These are phyloP conservation scores for Carposina sasakii DNA, from an alignment of 1,140 invertebrate genomes.

Conservation along the genomic window DNA sequence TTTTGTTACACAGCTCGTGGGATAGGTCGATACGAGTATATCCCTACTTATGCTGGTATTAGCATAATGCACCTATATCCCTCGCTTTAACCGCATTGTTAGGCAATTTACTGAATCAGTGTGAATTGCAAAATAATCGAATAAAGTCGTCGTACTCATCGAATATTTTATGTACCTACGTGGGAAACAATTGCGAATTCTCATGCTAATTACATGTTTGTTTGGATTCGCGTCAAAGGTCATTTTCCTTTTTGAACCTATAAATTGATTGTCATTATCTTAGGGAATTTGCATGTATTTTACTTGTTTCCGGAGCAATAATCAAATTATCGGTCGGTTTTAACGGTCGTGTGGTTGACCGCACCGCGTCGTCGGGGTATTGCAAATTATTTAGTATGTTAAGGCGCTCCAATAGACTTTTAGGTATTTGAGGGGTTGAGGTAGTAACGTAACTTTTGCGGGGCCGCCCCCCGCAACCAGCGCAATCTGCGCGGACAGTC, in stretches of 20 bases:
- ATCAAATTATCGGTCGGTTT: constrained; percentile 50
- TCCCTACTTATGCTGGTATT: constrained; percentile 67
- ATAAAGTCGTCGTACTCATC: too few relatives aligned
- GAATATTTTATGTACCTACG: too few relatives aligned
- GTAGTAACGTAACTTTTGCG: too few relatives aligned
- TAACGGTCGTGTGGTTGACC: constrained; percentile 51
- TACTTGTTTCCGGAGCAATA: constrained; percentile 48
- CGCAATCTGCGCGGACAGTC: too few relatives aligned
- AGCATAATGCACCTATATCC: constrained; percentile 57
- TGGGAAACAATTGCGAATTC: constrained; percentile 37
- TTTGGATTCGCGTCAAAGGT: constrained; percentile 45
- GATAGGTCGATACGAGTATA: constrained; percentile 64
- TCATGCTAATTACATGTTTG: constrained; percentile 34
- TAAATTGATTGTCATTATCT: too few relatives aligned
- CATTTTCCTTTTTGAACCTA: too few relatives aligned
- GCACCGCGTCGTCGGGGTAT: constrained; percentile 18
- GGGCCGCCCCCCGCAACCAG: too few relatives aligned
- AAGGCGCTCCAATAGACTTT: too few relatives aligned
- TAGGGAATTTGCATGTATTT: constrained; percentile 52
- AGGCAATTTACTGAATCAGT: constrained; percentile 33
- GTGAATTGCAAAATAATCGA: constrained; percentile 27
- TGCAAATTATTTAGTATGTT: too few relatives aligned
- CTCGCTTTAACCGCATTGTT: constrained; percentile 34
- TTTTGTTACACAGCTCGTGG: constrained; percentile 62
- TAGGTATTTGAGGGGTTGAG: too few relatives aligned